Percentiles rank a stretch among this genome's conserved stretches.
Conservation (phyloP, 2,797 vertebrate genomes). For the Enteromius trimaculatus region DNA sequence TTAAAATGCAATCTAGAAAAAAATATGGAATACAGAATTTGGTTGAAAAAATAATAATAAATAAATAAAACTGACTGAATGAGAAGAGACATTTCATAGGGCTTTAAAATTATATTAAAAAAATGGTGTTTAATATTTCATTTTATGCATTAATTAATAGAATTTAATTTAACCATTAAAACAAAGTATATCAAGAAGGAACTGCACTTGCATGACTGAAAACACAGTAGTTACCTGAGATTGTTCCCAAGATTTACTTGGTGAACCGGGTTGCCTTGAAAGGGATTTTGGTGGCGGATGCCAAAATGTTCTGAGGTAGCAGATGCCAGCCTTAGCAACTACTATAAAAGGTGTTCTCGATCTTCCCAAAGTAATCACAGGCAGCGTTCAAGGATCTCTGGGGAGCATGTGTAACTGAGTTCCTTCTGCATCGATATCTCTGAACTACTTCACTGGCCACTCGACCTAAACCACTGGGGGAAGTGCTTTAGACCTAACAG, state of each 20-base stretch:
- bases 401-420: neutral
- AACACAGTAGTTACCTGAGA: neutral
- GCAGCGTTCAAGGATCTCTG: slow-evolving; percentile 29
- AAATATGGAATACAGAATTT: neutral
- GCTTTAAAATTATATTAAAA: neutral
- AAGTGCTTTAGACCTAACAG: slow-evolving; percentile 24
- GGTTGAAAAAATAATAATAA: neutral
- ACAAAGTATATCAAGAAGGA: neutral
- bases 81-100: neutral
- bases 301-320: neutral
- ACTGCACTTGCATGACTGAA: neutral
- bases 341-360: neutral
- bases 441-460: slow-evolving; percentile 42
- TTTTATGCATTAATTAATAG: no score
- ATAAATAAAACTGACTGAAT: neutral
- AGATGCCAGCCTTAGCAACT: neutral
- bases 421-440: neutral
- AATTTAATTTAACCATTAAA: neutral
- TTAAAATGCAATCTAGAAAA: neutral
- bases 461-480: slow-evolving; percentile 18
- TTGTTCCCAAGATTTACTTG: neutral
- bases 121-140: neutral
- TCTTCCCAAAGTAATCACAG: slow-evolving; percentile 14
- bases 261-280: neutral
- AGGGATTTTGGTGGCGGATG: neutral